These are phyloP conservation scores for Steatocranus sp. DNA, from an alignment of 2,797 vertebrate species.

Conservation along the genomic window DNA sequence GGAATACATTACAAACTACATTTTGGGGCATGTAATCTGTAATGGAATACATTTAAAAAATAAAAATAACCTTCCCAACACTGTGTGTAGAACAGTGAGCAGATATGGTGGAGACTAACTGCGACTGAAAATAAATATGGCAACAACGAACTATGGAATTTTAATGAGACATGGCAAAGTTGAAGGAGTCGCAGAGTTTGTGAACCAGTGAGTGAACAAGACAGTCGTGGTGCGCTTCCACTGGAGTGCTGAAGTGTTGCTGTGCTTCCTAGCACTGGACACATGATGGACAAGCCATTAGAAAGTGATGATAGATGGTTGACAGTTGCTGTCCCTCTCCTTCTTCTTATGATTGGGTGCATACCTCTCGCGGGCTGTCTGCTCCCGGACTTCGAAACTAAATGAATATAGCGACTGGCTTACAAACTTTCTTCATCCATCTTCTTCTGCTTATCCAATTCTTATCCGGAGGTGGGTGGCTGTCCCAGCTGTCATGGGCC, in stretches of 20 bases:
- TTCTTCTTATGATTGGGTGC: background rate
- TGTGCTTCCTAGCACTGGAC: background rate
- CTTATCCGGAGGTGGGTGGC: background rate
- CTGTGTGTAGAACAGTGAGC: background rate
- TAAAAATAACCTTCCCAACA: background rate
- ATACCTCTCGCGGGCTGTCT: no score
- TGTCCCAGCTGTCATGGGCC: background rate
- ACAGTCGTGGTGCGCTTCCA: background rate
- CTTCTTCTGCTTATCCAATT: background rate
- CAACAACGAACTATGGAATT: background rate
- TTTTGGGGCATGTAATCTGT: background rate
- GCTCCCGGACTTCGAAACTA: background rate
- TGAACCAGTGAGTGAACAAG: background rate
- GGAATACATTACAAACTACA: background rate
- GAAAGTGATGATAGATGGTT: background rate
- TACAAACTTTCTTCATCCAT: background rate
- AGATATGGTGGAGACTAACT: background rate
- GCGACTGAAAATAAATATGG: background rate
- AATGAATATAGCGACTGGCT: background rate
- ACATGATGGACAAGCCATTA: background rate
- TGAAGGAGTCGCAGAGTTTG: background rate
- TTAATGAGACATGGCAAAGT: background rate
- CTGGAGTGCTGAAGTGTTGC: background rate
- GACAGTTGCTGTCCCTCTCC: background rate
- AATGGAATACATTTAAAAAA: background rate